Percentiles rank a stretch among this genome's conserved stretches.
Conservation (phyloP, 1,140 invertebrate genomes). For the Drosophila neocordata region DNA sequence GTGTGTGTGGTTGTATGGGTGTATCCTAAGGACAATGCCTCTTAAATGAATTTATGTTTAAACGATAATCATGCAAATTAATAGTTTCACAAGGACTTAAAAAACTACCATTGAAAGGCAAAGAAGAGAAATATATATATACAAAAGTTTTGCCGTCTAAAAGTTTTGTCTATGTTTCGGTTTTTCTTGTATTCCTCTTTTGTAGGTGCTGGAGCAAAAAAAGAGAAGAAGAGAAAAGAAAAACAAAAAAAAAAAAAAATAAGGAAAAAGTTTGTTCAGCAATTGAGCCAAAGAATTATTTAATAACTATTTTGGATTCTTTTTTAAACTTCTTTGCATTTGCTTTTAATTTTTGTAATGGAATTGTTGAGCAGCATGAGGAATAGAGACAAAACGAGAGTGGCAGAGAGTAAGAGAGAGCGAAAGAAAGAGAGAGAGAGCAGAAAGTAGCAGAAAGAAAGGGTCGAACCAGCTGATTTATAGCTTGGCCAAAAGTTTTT, state of each 20-base stretch:
- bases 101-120: constrained; percentile 15
- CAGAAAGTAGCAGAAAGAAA: constrained; percentile 3
- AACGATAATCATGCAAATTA: constrained; percentile 75
- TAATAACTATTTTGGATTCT: constrained; percentile 70
- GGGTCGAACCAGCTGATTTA: constrained; percentile 53
- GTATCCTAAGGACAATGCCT: constrained; percentile 28
- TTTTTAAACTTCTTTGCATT: constrained; percentile 57
- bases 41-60: constrained; percentile 62
- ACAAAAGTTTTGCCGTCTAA: constrained; percentile 27
- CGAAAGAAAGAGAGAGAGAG: background rate
- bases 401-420: background rate
- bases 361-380: constrained; percentile 53
- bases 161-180: constrained; percentile 43
- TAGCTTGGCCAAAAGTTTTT: constrained; percentile 53
- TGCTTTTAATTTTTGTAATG: constrained; percentile 76
- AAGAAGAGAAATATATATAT: constrained; percentile 14
- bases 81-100: constrained; percentile 50
- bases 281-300: constrained; percentile 75
- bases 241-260: background rate
- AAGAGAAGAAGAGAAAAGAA: background rate
- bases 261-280: constrained; percentile 52
- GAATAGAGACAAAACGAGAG: background rate
- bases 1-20: constrained; percentile 8
- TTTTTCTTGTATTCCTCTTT: constrained; percentile 35
- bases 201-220: constrained; percentile 53